These are phyloP conservation scores for Lapara coniferarum DNA, from an alignment of 2,888 invertebrate species.

Conservation along the genomic window DNA sequence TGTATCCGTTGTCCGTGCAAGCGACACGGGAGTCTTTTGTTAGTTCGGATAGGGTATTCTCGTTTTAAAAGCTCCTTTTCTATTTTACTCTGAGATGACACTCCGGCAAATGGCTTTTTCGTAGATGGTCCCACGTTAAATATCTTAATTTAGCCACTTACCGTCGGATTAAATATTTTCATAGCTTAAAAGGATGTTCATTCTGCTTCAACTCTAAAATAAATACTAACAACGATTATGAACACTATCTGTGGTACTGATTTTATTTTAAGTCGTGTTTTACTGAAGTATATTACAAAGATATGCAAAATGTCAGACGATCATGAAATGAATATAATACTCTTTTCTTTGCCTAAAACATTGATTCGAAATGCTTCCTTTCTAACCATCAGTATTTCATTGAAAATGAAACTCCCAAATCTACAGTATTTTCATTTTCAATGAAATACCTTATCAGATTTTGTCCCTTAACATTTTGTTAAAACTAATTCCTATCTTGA, in stretches of 20 bases:
- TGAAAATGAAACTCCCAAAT: too few relatives aligned
- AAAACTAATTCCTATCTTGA: too few relatives aligned
- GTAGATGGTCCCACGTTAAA: constrained; percentile 14
- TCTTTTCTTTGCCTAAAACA: too few relatives aligned
- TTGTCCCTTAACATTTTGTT: too few relatives aligned
- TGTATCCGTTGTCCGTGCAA: constrained; percentile 75
- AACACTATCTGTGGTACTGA: not conserved
- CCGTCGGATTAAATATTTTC: constrained; percentile 20
- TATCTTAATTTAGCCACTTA: constrained; percentile 13
- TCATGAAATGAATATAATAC: too few relatives aligned
- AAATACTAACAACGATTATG: not conserved
- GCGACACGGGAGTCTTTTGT: constrained; percentile 74
- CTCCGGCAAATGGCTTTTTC: constrained; percentile 34
- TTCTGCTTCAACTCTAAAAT: not conserved
- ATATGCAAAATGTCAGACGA: too few relatives aligned
- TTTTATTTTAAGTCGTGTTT: not conserved
- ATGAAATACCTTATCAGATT: too few relatives aligned
- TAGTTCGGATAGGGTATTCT: constrained; percentile 65
- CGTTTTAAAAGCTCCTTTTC: constrained; percentile 71
- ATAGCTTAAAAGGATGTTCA: constrained; percentile 22
- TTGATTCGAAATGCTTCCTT: too few relatives aligned
- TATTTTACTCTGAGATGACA: constrained; percentile 55
- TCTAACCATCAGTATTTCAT: too few relatives aligned
- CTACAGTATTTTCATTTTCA: too few relatives aligned
- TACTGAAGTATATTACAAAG: too few relatives aligned